phyloP scores from a whole-genome alignment of 1,140 invertebrate genomes.

The Pachyrhynchus sulphureomaculatus region DNA sequence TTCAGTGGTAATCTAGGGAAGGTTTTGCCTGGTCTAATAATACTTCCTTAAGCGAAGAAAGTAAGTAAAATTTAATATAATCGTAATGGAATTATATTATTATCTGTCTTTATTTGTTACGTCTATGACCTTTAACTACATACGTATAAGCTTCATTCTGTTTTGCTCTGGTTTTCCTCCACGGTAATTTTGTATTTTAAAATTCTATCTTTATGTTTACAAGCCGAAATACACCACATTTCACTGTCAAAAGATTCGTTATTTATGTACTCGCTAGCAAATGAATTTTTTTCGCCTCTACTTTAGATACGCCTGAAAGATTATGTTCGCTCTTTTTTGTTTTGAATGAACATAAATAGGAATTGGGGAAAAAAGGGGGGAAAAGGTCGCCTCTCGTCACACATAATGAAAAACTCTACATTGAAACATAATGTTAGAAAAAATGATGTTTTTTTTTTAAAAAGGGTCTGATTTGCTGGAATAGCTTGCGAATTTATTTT shows the following conservation, averaged over 20 bases:
- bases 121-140: background rate
- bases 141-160: background rate
- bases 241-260: background rate
- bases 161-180: conserved; percentile 5
- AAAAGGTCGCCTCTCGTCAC: too few species aligned
- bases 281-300: background rate
- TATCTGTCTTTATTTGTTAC: background rate
- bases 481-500: too few species aligned
- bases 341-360: background rate
- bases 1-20: too few species aligned
- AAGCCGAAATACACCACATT: background rate
- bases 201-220: conserved; percentile 23
- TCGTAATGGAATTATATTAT: background rate
- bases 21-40: too few species aligned
- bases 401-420: too few species aligned
- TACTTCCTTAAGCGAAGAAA: background rate
- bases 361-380: background rate
- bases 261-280: background rate
- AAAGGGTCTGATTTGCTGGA: too few species aligned
- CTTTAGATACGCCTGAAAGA: background rate
- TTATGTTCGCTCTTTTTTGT: background rate
- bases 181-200: conserved; percentile 28
- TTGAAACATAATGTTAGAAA: too few species aligned
- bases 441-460: too few species aligned
- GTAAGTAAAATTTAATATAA: background rate